These are phyloP conservation scores for honey bee (Apis mellifera) DNA, from an alignment of 1,140 invertebrate genomes.

Conservation along the genomic window DNA sequence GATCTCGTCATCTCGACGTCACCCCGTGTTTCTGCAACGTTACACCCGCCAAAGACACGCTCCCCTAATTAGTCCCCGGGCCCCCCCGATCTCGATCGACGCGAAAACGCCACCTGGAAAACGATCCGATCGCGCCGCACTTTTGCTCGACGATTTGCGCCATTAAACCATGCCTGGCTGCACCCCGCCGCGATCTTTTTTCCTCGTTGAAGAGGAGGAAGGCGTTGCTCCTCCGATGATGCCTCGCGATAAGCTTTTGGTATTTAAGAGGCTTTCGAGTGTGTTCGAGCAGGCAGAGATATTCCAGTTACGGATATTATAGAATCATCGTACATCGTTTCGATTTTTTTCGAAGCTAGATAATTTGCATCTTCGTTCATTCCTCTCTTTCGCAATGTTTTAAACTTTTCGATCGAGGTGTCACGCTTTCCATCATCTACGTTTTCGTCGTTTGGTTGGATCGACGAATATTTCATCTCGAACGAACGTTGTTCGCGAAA, in stretches of 20 bases:
- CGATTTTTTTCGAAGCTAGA: not conserved
- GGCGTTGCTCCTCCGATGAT: not conserved
- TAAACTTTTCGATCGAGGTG: too few relatives aligned
- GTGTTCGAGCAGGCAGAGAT: too few relatives aligned
- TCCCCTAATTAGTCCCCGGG: constrained; percentile 20
- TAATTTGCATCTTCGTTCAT: too few relatives aligned
- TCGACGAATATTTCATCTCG: too few relatives aligned
- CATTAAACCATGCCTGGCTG: not conserved
- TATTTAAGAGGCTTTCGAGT: not conserved
- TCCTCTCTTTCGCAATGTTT: too few relatives aligned
- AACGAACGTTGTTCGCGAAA: too few relatives aligned
- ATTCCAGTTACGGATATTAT: not conserved
- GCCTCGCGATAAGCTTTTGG: not conserved
- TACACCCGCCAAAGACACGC: constrained; percentile 13
- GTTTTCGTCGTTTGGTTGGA: too few relatives aligned
- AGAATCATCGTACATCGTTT: not conserved
- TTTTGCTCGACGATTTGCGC: constrained; percentile 1
- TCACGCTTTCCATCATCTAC: too few relatives aligned
- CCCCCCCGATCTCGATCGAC: not conserved
- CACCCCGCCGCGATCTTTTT: not conserved
- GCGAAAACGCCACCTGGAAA: constrained; percentile 16
- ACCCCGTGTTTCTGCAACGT: not conserved
- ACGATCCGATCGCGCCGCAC: not conserved
- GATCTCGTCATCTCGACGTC: constrained; percentile 38
- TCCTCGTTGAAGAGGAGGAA: not conserved